Percentiles rank a stretch among this genome's conserved stretches.
Evolutionary conservation across 2,888 invertebrate genomes (phyloP).

Genomic region (Erpobdella octoculata): DNA sequence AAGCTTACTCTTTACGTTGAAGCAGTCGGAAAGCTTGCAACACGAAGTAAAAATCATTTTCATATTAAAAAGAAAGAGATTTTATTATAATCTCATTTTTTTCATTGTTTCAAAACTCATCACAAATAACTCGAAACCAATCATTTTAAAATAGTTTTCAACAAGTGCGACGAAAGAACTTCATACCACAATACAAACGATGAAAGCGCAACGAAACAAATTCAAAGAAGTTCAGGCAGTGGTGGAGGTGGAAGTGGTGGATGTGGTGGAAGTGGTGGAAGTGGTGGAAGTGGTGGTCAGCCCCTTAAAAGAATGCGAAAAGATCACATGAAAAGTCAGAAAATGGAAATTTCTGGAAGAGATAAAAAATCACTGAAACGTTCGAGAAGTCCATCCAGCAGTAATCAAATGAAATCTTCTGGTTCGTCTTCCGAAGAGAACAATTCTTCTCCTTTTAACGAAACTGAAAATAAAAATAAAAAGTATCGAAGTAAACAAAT

Average conservation of each 20-base stretch:
- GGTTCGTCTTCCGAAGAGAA: background rate
- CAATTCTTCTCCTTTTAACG: background rate
- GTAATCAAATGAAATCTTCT: no score
- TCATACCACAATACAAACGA: background rate
- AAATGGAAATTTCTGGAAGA: no score
- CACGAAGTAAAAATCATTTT: background rate
- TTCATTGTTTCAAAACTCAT: background rate
- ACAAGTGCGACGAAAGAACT: background rate
- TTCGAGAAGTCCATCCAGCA: background rate
- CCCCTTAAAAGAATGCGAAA: no score
- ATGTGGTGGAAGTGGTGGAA: no score
- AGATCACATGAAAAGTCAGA: no score
- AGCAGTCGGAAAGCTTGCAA: slow-evolving; percentile 10
- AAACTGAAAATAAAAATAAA: background rate
- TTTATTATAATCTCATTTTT: background rate
- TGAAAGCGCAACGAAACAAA: background rate
- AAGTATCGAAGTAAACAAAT: background rate
- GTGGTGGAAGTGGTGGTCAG: no score
- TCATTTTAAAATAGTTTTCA: background rate
- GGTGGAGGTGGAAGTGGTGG: no score
- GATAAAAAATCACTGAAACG: background rate
- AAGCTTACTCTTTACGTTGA: slow-evolving; percentile 73
- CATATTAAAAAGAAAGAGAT: background rate
- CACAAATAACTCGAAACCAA: background rate
- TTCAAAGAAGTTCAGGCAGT: background rate